Evolutionary conservation across 2,113 vertebrate genomes (phyloP).

Genomic region (Phasianus colchicus): DNA sequence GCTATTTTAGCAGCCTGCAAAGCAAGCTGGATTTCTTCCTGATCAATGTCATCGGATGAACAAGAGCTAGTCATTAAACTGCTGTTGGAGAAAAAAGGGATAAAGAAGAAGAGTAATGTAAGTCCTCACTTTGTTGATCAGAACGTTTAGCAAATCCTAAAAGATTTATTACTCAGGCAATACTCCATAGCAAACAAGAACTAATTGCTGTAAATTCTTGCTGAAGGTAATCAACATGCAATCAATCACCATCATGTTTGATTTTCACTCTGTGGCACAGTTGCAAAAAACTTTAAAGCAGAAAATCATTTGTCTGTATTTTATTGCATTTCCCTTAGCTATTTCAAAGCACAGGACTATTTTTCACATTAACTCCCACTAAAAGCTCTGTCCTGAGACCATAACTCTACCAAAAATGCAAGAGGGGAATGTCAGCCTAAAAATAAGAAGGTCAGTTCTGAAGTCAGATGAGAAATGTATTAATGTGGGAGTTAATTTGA

Average conservation of each 20-base stretch:
- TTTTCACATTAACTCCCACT: background rate
- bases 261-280: slow-evolving; percentile 19
- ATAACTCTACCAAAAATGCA: background rate
- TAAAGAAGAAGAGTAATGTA: background rate
- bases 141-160: slow-evolving; percentile 18
- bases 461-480: background rate
- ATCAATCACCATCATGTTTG: background rate
- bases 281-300: slow-evolving; percentile 14
- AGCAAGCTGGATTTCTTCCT: slow-evolving; percentile 83
- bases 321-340: slow-evolving; percentile 1
- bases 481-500: background rate
- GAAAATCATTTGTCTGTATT: slow-evolving; percentile 15
- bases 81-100: slow-evolving; percentile 51
- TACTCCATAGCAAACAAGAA: background rate
- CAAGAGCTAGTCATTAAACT: slow-evolving; percentile 83
- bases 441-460: slow-evolving; percentile 7
- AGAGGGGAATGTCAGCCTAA: background rate
- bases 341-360: background rate
- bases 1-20: slow-evolving; percentile 83
- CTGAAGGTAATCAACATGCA: background rate
- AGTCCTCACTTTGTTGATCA: slow-evolving; percentile 12
- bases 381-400: background rate
- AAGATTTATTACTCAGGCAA: slow-evolving; percentile 39
- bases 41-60: slow-evolving; percentile 82
- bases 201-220: slow-evolving; percentile 41